A percentile compares a stretch with the other conserved stretches of the same genome.
phyloP scores from a whole-genome alignment of 1,140 invertebrate species.

The Zaprionus inermis region DNA sequence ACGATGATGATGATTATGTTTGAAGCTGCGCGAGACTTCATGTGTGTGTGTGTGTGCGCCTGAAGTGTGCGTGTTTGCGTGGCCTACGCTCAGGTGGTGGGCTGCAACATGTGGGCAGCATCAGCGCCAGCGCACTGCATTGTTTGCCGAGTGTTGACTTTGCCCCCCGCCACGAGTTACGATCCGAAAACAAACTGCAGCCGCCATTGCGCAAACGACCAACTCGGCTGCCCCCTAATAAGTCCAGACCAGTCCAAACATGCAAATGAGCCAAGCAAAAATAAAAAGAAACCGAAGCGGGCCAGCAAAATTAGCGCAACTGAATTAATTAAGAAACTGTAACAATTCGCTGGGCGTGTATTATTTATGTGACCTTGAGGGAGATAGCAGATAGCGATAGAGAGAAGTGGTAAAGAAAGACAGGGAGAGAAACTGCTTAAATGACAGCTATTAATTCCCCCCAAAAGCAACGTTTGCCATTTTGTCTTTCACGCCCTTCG shows the following conservation, averaged over 20 bases:
- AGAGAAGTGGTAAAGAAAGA: neutral
- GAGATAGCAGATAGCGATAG: conserved; percentile 37
- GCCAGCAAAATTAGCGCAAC: conserved; percentile 73
- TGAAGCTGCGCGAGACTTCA: neutral
- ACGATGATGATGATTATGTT: conserved; percentile 46
- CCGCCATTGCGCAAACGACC: conserved; percentile 63
- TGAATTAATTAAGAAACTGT: conserved; percentile 78
- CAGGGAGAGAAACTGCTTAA: conserved; percentile 23
- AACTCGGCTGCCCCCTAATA: conserved; percentile 12
- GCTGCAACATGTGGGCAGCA: conserved; percentile 64
- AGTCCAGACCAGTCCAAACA: conserved; percentile 31
- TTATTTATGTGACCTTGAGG: conserved; percentile 70
- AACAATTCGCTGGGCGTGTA: conserved; percentile 62
- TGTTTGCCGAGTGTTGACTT: conserved; percentile 17
- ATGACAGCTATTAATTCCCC: conserved; percentile 57
- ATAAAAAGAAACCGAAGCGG: conserved; percentile 50
- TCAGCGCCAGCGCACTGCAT: conserved; percentile 1
- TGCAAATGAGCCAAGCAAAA: conserved; percentile 26
- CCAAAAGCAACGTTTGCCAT: conserved; percentile 56
- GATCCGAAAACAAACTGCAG: conserved; percentile 61
- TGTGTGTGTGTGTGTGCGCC: neutral
- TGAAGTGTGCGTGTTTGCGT: conserved; percentile 24
- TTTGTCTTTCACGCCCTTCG: conserved; percentile 50
- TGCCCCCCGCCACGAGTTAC: conserved; percentile 25
- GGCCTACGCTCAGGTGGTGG: conserved; percentile 21